Conservation (phyloP, 2,888 invertebrate genomes). For the Poecilobothrus nobilitatus region DNA sequence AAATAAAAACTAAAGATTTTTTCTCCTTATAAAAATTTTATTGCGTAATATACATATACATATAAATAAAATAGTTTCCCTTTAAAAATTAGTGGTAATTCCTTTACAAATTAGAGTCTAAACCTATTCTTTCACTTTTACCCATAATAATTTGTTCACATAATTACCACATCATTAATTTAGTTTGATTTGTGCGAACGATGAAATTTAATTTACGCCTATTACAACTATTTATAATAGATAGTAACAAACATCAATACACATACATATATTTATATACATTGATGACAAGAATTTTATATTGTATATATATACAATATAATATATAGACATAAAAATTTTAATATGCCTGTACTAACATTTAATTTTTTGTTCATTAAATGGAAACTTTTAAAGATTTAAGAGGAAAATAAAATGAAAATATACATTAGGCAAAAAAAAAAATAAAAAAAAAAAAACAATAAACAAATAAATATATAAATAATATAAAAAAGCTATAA, state of each 20-base stretch:
- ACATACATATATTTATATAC: background rate
- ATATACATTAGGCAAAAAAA: too few relatives aligned
- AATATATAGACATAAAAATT: background rate
- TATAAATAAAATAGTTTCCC: too few relatives aligned
- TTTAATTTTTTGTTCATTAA: conserved; percentile 2
- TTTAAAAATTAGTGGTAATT: too few relatives aligned
- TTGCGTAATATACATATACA: too few relatives aligned
- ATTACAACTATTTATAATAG: background rate
- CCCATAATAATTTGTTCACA: background rate
- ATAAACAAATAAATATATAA: too few relatives aligned
- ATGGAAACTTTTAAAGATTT: background rate
- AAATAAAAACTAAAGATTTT: too few relatives aligned
- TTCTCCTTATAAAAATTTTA: too few relatives aligned
- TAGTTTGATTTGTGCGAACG: background rate
- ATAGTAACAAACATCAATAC: background rate
- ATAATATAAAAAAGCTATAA: conserved; percentile 2
- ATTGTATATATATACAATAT: background rate
- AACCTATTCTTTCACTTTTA: too few relatives aligned
- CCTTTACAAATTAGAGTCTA: background rate
- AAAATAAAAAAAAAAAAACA: too few relatives aligned
- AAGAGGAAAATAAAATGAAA: background rate
- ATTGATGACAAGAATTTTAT: background rate
- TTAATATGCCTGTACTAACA: background rate
- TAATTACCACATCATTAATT: background rate
- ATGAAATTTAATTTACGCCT: background rate